Conservation (phyloP, 64 coral and sea anemone genomes). For the Actinia tenebrosa region DNA sequence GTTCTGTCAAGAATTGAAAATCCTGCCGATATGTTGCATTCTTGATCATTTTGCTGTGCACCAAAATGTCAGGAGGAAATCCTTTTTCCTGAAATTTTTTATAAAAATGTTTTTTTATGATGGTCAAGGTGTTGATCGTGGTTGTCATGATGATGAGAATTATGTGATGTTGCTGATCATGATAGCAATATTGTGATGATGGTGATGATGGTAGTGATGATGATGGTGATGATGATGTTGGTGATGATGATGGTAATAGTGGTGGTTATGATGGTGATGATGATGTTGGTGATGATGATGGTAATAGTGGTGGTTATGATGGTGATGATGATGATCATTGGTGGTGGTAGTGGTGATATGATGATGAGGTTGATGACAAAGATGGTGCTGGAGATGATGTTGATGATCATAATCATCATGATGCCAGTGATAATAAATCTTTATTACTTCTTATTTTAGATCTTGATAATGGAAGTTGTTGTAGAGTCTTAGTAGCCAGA, state of each 20-base stretch:
- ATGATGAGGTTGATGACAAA: too few species aligned
- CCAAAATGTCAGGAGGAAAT: constrained; percentile 27
- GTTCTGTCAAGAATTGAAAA: constrained; percentile 47
- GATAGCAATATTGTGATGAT: neutral
- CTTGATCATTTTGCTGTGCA: constrained; percentile 51
- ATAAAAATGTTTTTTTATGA: neutral
- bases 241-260: too few species aligned
- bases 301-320: too few species aligned
- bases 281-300: too few species aligned
- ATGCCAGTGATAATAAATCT: too few species aligned
- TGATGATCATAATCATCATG: neutral
- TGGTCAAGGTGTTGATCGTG: neutral
- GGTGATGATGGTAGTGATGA: too few species aligned
- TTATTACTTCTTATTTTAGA: neutral
- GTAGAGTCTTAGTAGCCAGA: too few species aligned
- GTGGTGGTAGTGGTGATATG: too few species aligned
- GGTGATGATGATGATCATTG: too few species aligned
- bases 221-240: too few species aligned
- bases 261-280: too few species aligned
- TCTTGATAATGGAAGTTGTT: too few species aligned
- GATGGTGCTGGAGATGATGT: neutral
- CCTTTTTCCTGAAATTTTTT: constrained; percentile 31
- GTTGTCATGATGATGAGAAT: neutral
- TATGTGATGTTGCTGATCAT: neutral
- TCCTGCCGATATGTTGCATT: constrained; percentile 38